phyloP scores from a whole-genome alignment of 2,113 vertebrate species.

The Tupaia chinensis region DNA sequence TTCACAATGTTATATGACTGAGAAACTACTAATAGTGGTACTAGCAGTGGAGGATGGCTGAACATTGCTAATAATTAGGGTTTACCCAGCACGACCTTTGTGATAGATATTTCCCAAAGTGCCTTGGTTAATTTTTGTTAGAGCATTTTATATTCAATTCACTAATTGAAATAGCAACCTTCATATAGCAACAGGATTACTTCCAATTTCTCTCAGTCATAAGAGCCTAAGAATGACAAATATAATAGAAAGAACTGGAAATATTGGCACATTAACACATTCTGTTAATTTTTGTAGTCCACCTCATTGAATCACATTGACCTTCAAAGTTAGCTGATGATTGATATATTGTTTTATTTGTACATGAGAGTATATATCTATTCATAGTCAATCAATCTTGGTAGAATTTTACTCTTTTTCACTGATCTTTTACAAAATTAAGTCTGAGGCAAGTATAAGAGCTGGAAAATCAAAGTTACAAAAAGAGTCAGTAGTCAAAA shows the following conservation, averaged over 20 bases:
- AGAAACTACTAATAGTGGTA: slow-evolving; percentile 51
- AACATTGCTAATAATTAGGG: not conserved
- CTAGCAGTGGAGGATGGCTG: not conserved
- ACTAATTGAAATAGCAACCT: not conserved
- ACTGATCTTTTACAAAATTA: not conserved
- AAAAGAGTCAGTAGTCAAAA: not conserved
- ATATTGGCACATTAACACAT: not conserved
- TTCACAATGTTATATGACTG: slow-evolving; percentile 18
- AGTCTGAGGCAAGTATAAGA: not conserved
- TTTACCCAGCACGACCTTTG: not conserved
- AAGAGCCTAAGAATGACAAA: not conserved
- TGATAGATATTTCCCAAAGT: not conserved
- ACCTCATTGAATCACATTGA: not conserved
- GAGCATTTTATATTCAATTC: not conserved
- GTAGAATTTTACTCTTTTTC: not conserved
- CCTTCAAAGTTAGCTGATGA: not conserved
- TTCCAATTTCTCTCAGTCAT: not conserved
- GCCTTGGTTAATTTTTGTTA: slow-evolving; percentile 25
- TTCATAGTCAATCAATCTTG: not conserved
- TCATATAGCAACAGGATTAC: not conserved
- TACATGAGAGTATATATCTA: not conserved
- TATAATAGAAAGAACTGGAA: not conserved
- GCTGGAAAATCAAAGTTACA: not conserved
- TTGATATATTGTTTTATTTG: not conserved
- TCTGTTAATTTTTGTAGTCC: not conserved